phyloP scores from a whole-genome alignment of 2,113 vertebrate genomes.

The Hymenochirus boettgeri region DNA sequence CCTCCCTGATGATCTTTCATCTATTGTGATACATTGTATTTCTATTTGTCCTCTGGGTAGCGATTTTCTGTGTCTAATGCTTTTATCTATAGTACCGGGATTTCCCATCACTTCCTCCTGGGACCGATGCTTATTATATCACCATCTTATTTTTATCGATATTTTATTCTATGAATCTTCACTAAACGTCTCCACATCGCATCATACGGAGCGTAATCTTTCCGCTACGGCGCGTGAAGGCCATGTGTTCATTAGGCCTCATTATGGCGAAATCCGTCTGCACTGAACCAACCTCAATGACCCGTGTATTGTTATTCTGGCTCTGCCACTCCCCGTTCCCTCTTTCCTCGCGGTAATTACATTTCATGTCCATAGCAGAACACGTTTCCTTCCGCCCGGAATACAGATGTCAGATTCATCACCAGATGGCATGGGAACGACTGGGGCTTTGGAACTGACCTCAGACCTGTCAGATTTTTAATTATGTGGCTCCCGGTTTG shows the following conservation, averaged over 20 bases:
- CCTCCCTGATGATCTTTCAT: no score
- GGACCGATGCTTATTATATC: no score
- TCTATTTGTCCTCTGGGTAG: no score
- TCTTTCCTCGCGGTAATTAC: constrained; percentile 39
- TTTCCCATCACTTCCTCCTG: no score
- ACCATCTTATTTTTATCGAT: no score
- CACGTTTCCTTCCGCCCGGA: constrained; percentile 15
- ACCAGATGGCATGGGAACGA: constrained; percentile 28
- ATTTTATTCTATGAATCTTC: no score
- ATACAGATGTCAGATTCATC: constrained; percentile 43
- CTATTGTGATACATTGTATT: no score
- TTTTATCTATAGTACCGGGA: no score
- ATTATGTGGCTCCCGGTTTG: constrained; percentile 23
- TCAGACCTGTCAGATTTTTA: constrained; percentile 36
- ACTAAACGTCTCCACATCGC: no score
- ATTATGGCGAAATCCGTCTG: not conserved
- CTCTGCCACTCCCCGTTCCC: not conserved
- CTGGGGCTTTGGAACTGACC: constrained; percentile 27
- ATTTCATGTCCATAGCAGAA: constrained; percentile 33
- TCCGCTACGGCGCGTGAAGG: no score
- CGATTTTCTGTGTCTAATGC: no score
- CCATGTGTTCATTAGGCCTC: constrained; percentile 14
- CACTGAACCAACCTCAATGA: constrained; percentile 12
- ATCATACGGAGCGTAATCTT: no score
- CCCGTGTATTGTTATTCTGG: not conserved